These are phyloP conservation scores for Takifugu flavidus DNA, from an alignment of 2,113 vertebrate species.

Conservation along the genomic window DNA sequence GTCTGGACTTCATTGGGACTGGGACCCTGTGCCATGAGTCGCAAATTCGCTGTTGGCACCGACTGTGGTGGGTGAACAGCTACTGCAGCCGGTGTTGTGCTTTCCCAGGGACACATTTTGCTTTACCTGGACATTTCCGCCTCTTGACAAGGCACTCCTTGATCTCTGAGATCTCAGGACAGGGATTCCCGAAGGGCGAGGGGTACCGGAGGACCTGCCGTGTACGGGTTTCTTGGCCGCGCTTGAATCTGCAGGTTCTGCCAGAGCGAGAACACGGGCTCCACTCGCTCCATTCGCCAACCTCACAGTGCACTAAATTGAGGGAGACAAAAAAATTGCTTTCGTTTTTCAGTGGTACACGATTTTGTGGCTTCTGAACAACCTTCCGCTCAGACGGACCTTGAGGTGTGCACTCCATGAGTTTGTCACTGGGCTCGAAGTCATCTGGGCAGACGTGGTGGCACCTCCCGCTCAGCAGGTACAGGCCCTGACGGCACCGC, in stretches of 20 bases:
- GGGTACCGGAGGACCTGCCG: slow-evolving; percentile 85
- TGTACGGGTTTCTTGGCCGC: slow-evolving; percentile 87
- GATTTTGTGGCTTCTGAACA: not conserved
- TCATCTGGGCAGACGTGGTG: slow-evolving; percentile 89
- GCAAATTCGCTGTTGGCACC: slow-evolving; percentile 37
- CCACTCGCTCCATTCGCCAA: slow-evolving; percentile 91
- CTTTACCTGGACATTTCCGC: slow-evolving; percentile 88
- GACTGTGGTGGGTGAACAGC: slow-evolving; percentile 22
- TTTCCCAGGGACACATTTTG: not conserved
- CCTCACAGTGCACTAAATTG: slow-evolving; percentile 87
- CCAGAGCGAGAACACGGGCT: slow-evolving; percentile 85
- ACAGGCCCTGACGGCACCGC: slow-evolving; percentile 87
- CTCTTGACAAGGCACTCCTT: slow-evolving; percentile 89
- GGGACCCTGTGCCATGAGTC: slow-evolving; percentile 48
- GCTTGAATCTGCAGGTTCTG: slow-evolving; percentile 91
- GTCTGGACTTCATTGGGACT: slow-evolving; percentile 62
- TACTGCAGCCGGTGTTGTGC: not conserved
- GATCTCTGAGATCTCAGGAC: slow-evolving; percentile 83
- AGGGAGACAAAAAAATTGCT: not conserved
- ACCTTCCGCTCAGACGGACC: slow-evolving; percentile 72
- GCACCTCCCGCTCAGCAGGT: slow-evolving; percentile 89
- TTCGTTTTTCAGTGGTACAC: not conserved
- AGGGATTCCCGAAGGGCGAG: slow-evolving; percentile 82
- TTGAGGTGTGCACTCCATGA: slow-evolving; percentile 87
- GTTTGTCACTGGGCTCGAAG: slow-evolving; percentile 86